phyloP scores from a whole-genome alignment of 2,888 invertebrate species.

The Caenorhabditis drosophilae region DNA sequence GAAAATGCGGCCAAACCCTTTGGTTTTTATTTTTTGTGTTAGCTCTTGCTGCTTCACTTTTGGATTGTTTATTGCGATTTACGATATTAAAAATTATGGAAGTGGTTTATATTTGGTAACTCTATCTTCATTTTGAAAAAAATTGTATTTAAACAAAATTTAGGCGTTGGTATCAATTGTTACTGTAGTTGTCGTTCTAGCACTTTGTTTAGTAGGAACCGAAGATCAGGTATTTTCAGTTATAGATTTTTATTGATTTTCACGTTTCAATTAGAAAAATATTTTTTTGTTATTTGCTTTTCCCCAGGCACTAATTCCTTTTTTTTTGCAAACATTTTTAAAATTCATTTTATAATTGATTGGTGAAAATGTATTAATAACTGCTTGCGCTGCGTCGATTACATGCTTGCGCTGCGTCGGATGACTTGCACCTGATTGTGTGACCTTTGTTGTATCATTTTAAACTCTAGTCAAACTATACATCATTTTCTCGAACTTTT shows the following conservation, averaged over 20 bases:
- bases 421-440: conserved; percentile 13
- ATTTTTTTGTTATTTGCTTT: too few species aligned
- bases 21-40: conserved; percentile 56
- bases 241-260: conserved; percentile 1
- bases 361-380: not conserved
- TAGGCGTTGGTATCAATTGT: conserved; percentile 59
- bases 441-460: conserved; percentile 22
- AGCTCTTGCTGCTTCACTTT: conserved; percentile 54
- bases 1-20: conserved; percentile 41
- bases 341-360: not conserved
- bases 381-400: conserved; percentile 3
- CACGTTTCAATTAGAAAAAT: too few species aligned
- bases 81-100: conserved; percentile 62
- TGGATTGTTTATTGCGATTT: conserved; percentile 56
- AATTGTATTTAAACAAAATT: conserved; percentile 7
- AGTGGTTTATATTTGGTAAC: conserved; percentile 60
- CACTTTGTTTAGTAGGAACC: conserved; percentile 64
- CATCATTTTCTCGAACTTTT: conserved; percentile 6
- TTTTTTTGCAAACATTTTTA: not conserved
- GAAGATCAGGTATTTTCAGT: conserved; percentile 54
- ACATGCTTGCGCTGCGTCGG: conserved; percentile 37
- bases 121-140: not conserved
- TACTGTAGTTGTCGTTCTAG: conserved; percentile 56
- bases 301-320: not conserved
- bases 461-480: too few species aligned